Base-by-base conservation (phyloP, 2,888 invertebrate genomes). In the Pachycephus smyrnensis region DNA sequence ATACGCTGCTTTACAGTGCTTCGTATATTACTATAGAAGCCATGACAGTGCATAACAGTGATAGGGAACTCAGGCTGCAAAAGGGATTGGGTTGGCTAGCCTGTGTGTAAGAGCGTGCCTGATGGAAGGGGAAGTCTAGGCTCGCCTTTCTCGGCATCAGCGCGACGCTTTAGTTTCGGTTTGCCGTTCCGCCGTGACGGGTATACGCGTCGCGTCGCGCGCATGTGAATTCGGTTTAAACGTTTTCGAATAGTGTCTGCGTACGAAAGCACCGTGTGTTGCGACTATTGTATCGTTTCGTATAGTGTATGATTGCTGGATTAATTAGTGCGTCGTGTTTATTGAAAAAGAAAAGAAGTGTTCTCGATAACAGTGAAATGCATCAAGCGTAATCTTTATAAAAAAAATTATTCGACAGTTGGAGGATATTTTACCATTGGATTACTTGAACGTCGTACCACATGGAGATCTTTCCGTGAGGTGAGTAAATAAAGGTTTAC, bases 151-250 rank as follows among this genome's bases (percentile, higher is more conserved):
- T 82, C 82, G 81, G 75, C 82, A 77, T 84, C 84, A 83, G 89
- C 86, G 83, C 86, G 85, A 73, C 88, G 87, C 89, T 86, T 86
- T 84, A 90, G 90, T 90, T 85, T 88, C 88, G 90, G 88, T 85
- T 87, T 88, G 88, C 87, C 90, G 89, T 85, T 90, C 86, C 83
- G 82, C 83, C 85, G 86, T 82, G 86, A 83, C 85, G 89, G 87
- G 82, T 85, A 83, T 80, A 55, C 23, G 23, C 55, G 55, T 55
- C 23, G 23, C 55, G 55, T 55, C 9, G 55, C 23, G 55, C 80
- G 78, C 79, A 15, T 11, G 0, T 69, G 32, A 31, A 12, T 12
- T 68, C 40, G n/a, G n/a, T 76, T 81, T 55, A 23, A 55, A 55
- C 55, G 55, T 55, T 55, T 6, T 55, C 55, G 2, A 23, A 9